Evolutionary conservation across 2,888 invertebrate genomes (phyloP).

Genomic region (Diaprepes abbreviatus): DNA sequence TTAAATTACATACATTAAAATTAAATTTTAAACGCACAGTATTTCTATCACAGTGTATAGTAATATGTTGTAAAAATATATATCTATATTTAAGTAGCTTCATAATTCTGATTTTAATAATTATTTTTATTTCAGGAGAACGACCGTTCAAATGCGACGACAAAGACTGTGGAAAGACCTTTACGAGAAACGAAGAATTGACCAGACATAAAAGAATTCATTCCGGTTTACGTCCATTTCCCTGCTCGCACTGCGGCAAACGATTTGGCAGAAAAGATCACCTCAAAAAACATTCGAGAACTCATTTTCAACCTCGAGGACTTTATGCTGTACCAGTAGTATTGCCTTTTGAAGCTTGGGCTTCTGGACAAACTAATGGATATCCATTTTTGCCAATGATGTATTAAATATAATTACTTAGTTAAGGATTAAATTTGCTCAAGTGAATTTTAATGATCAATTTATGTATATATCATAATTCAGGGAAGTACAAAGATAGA

Average conservation of each 20-base stretch:
- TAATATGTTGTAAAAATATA: too few relatives aligned
- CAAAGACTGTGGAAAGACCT: constrained; percentile 88
- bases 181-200: constrained; percentile 92
- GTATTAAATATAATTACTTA: constrained; percentile 50
- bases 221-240: constrained; percentile 87
- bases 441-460: too few relatives aligned
- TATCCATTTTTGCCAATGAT: constrained; percentile 59
- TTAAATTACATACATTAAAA: too few relatives aligned
- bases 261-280: constrained; percentile 95
- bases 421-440: too few relatives aligned
- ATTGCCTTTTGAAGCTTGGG: constrained; percentile 65
- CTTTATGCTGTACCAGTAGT: constrained; percentile 67
- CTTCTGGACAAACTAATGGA: constrained; percentile 52
- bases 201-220: constrained; percentile 94
- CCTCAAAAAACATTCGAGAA: constrained; percentile 92
- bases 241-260: constrained; percentile 91
- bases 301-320: constrained; percentile 76
- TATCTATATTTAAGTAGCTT: too few relatives aligned
- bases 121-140: constrained; percentile 73
- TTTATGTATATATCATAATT: too few relatives aligned
- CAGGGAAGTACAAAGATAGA: too few relatives aligned
- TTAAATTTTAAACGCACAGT: too few relatives aligned
- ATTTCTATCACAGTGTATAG: too few relatives aligned
- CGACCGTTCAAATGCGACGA: constrained; percentile 90
- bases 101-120: background rate